phyloP scores from a whole-genome alignment of 2,113 vertebrate genomes.

The Buteo buteo region DNA sequence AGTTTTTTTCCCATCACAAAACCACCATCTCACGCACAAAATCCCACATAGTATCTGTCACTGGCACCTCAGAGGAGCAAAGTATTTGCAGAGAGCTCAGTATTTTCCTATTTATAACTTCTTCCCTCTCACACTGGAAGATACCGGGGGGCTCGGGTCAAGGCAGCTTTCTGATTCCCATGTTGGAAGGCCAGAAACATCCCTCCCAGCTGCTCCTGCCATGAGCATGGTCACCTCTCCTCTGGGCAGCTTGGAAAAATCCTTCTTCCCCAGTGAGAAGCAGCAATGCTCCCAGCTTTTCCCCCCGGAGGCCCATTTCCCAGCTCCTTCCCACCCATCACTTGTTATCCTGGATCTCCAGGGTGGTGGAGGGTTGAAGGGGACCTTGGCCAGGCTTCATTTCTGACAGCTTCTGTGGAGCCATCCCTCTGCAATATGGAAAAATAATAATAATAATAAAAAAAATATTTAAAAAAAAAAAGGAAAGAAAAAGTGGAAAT shows the following conservation, averaged over 20 bases:
- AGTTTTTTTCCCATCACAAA: not conserved
- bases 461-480: not conserved
- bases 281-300: not conserved
- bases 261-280: not conserved
- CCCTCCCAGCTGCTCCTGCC: not conserved
- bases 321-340: not conserved
- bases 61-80: constrained; percentile 18
- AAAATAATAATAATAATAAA: not conserved
- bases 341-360: not conserved
- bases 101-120: constrained; percentile 9
- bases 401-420: not conserved
- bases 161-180: not conserved
- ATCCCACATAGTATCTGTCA: constrained; percentile 45
- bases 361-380: fast-evolving
- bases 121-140: not conserved
- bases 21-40: not conserved
- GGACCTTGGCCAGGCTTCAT: not conserved
- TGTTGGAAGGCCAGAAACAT: not conserved
- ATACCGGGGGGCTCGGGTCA: not conserved
- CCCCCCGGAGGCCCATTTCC: not conserved
- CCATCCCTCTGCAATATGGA: not conserved
- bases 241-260: not conserved
- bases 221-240: not conserved
- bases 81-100: not conserved
- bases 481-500: not conserved